Base-by-base conservation (phyloP, 2,113 vertebrate genomes). In the Menidia beryllina region DNA sequence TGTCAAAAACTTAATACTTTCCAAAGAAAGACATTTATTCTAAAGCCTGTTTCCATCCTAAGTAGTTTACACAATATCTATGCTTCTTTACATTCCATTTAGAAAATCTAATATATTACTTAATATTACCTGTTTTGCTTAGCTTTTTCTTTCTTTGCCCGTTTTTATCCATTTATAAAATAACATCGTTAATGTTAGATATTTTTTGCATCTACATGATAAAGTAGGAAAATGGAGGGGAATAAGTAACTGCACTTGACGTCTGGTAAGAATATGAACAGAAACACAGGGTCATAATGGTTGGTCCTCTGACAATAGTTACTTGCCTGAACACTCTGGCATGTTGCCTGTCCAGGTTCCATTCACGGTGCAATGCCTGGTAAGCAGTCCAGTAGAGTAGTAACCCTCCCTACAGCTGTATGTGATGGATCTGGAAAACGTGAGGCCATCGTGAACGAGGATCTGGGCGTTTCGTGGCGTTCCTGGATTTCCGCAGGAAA, bases 401-500 rank as follows among this genome's bases (percentile, higher is more conserved):
- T 96, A 97, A 2, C 97, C 97, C 64, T 98, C 96, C 38, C 97
- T 93, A 78, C 97, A 99, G 56, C 95, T 68, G 1, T 99, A 99
- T 2, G 96, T 95, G 20, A 98, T 94, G 56, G 97, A 97, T 72
- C 94, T 97, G 77, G 96, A 96, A 88, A 97, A 98, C 0, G 95
- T 90, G 64, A 98, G 88, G 80, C 96, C 96, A 0, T 98, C 97
- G 1, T 97, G 97, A 82, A 95, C 94, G 53, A 95, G 60, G 21
- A 98, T 95, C 48, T 91, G 91, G 3, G 96, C 89, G 0, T 98
- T 99, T 73, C 95, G 93, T 57, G 97, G 97, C 0, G 97, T 98
- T 59, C 97, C 97, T 0, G 97, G 97, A 65, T 98, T 99, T 48
- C 97, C 97, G 73, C 97, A 99, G 20, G 96, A 98, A 70, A 98